phyloP scores from a whole-genome alignment of 2,113 vertebrate species.

The Circaetus cinerascens region DNA sequence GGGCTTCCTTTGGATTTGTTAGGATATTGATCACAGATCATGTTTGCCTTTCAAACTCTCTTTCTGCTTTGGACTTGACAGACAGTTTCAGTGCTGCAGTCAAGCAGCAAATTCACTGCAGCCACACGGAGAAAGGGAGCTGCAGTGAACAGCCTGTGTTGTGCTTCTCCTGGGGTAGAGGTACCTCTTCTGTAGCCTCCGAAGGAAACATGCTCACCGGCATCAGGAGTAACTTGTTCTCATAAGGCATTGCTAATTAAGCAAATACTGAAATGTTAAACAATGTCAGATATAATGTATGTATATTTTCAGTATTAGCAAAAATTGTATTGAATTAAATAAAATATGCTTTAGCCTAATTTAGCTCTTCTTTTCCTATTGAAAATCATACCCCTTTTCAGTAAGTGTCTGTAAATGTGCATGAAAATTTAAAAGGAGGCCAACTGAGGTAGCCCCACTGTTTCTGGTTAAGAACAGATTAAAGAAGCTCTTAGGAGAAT shows the following conservation, averaged over 20 bases:
- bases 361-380: neutral
- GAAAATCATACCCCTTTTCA: neutral
- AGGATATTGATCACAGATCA: conserved; percentile 83
- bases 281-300: neutral
- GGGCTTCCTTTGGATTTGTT: conserved; percentile 83
- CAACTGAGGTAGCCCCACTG: neutral
- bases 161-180: neutral
- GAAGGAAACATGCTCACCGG: neutral
- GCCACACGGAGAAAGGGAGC: conserved; percentile 24
- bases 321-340: neutral
- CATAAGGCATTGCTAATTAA: neutral
- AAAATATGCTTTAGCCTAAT: neutral
- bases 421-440: neutral
- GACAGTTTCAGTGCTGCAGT: conserved; percentile 62
- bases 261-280: neutral
- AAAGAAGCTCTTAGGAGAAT: conserved; percentile 20
- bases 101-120: conserved; percentile 58
- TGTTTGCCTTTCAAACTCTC: conserved; percentile 74
- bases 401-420: neutral
- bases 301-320: neutral
- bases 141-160: neutral
- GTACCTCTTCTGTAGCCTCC: neutral
- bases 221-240: neutral
- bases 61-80: conserved; percentile 72
- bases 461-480: conserved; percentile 4